These are phyloP conservation scores for Halictus ligatus DNA, from an alignment of 2,888 invertebrate species.

Conservation along the genomic window DNA sequence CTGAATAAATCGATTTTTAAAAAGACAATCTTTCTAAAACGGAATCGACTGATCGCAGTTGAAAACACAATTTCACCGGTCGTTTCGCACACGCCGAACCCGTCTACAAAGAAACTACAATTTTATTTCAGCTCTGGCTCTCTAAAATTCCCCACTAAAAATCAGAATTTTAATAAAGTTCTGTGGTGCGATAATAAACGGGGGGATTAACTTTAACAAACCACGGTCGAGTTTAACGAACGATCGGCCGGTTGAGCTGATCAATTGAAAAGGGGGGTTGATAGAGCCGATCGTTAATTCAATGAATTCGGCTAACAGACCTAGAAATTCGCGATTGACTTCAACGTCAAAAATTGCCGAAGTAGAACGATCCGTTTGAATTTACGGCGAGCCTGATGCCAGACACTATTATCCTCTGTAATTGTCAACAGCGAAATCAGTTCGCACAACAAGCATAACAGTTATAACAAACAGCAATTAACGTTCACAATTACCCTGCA, in stretches of 20 bases:
- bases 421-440: background rate
- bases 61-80: background rate
- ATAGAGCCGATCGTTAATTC: background rate
- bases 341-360: background rate
- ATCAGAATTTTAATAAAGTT: background rate
- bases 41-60: background rate
- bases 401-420: background rate
- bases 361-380: background rate
- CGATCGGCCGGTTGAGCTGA: background rate
- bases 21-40: background rate
- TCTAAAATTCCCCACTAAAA: background rate
- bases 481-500: background rate
- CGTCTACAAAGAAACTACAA: background rate
- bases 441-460: background rate
- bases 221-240: background rate
- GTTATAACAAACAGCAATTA: background rate
- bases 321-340: background rate
- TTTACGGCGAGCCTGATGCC: background rate
- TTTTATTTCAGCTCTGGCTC: background rate
- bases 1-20: background rate
- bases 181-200: conserved; percentile 1
- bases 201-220: background rate
- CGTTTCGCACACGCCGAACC: background rate
- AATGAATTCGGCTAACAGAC: background rate
- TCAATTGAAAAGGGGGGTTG: background rate